Evolutionary conservation across 2,113 vertebrate species (phyloP), one percentile per base, ranked within the genome.

Genomic region (Regulus satrapa): DNA sequence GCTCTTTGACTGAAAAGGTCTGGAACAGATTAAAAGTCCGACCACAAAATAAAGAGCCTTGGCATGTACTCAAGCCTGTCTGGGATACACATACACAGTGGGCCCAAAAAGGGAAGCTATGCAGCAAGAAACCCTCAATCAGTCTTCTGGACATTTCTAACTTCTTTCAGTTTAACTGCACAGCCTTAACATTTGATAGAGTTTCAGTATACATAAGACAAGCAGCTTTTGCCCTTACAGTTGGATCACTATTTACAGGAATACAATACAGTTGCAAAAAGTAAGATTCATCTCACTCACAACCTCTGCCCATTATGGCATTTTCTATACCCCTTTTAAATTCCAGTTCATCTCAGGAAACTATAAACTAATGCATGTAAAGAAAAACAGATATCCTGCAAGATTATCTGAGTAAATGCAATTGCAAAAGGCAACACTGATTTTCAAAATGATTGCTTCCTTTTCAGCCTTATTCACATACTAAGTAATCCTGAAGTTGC

Each of bases 1-100:
- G 98, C 98, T 98, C 98, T 98, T 99, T 98, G 98, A 99, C 98
- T 98, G 98, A 98, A 98, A 99, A 98, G 98, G 98, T 99, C 99
- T 99, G 99, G 99, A 99, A 99, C 98, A 99, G 99, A 99, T 99
- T 99, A 99, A 98, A 98, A 98, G 98, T 98, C 97, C 95, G 81
- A 98, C 98, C 98, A 97, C 98, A 99, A 98, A 98, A 99, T 98
- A 98, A 98, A 99, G 98, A 98, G 98, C 96, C 96, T 97, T 99
- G 99, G 99, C 99, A 98, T 83, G 93, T 94, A 98, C 97, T 99
- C 99, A 99, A 98, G 98, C 97, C 98, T 98, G 98, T 99, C 99
- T 99, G 98, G 97, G 98, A 98, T 98, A 98, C 97, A 95, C 97
- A 98, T 95, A 97, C 93, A 86, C 89, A 90, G 97, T 97, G 98